These are phyloP conservation scores for Wasmannia auropunctata DNA, from an alignment of 1,140 invertebrate genomes.

Conservation along the genomic window DNA sequence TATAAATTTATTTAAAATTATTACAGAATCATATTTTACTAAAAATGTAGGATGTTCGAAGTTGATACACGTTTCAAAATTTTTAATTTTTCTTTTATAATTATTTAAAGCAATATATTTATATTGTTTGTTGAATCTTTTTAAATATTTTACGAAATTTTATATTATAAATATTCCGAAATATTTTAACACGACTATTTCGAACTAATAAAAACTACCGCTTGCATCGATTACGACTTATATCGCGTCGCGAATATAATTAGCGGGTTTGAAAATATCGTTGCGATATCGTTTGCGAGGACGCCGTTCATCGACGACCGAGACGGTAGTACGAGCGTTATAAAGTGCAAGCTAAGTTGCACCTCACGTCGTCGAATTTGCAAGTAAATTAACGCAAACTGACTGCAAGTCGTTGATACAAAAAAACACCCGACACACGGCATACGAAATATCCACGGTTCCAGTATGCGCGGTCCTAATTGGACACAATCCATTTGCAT, in stretches of 20 bases:
- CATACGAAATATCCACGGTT: slow-evolving; percentile 37
- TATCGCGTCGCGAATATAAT: slow-evolving; percentile 13
- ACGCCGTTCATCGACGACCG: background rate
- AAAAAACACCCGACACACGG: slow-evolving; percentile 21
- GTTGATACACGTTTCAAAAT: background rate
- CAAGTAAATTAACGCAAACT: slow-evolving; percentile 62
- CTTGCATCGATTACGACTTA: slow-evolving; percentile 36
- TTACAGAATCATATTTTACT: background rate
- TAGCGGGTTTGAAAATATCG: slow-evolving; percentile 12
- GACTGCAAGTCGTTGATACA: slow-evolving; percentile 29
- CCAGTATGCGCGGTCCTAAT: slow-evolving; percentile 23
- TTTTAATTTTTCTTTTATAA: background rate
- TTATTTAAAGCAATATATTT: background rate
- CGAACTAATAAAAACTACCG: background rate
- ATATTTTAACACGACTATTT: background rate
- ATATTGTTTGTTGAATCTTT: background rate
- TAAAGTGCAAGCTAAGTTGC: slow-evolving; percentile 28
- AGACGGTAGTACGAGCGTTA: background rate
- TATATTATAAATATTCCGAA: too few relatives aligned
- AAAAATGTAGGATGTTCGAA: background rate
- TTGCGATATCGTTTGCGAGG: background rate
- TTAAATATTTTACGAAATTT: background rate
- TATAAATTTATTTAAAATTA: background rate
- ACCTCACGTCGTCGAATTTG: slow-evolving; percentile 51
- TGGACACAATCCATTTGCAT: slow-evolving; percentile 32